A percentile compares a stretch with the other conserved stretches of the same genome.
phyloP scores from a whole-genome alignment of 1,140 invertebrate genomes.

The Chelonus insularis region DNA sequence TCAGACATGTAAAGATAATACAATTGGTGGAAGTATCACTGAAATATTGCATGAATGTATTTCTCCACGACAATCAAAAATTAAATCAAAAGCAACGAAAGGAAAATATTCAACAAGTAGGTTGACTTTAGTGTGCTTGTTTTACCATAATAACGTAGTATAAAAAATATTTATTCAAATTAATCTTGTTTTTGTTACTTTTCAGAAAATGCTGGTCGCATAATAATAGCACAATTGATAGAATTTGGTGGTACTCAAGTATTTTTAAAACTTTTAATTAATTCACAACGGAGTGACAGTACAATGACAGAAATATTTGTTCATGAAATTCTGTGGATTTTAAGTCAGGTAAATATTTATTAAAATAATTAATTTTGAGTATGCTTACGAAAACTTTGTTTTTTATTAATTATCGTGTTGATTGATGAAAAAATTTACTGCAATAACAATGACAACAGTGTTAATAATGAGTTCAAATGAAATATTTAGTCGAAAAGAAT shows the following conservation, averaged over 20 bases:
- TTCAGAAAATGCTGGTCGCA: constrained; percentile 49
- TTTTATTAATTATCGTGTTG: too few species aligned
- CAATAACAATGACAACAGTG: too few species aligned
- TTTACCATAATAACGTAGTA: too few species aligned
- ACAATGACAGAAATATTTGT: constrained; percentile 51
- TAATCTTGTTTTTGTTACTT: too few species aligned
- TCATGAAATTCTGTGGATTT: constrained; percentile 58
- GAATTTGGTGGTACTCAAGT: constrained; percentile 55
- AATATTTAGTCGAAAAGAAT: too few species aligned
- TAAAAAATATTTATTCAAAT: too few species aligned
- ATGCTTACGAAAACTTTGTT: too few species aligned
- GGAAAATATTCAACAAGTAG: constrained; percentile 44
- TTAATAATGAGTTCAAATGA: too few species aligned
- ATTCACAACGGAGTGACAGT: constrained; percentile 49
- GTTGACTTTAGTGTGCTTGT: too few species aligned
- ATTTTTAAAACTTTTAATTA: constrained; percentile 55
- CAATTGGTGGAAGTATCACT: constrained; percentile 47
- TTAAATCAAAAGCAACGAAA: constrained; percentile 45
- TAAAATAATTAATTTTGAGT: constrained; percentile 9
- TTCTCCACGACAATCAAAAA: constrained; percentile 45
- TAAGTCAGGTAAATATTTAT: constrained; percentile 52
- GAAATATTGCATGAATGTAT: constrained; percentile 57
- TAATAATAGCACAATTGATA: constrained; percentile 54
- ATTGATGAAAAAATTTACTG: constrained; percentile 8
- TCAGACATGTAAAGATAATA: constrained; percentile 52